These are phyloP conservation scores for Apodemia hepburni DNA, from an alignment of 2,888 invertebrate genomes.

Conservation along the genomic window DNA sequence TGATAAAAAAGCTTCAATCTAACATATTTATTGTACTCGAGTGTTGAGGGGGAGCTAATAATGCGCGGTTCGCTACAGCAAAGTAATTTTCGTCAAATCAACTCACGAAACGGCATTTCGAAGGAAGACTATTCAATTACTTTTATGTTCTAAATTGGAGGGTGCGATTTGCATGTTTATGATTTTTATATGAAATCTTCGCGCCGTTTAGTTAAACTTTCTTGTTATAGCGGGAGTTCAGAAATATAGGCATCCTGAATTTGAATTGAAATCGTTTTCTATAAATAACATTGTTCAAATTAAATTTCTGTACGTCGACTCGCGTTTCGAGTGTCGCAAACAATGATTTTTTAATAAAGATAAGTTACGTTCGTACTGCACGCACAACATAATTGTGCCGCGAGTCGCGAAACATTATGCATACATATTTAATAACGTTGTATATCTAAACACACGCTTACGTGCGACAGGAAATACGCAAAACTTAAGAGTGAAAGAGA, in stretches of 20 bases:
- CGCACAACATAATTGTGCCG: too few relatives aligned
- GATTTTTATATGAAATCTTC: conserved; percentile 34
- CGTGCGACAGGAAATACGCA: too few relatives aligned
- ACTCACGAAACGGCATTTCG: conserved; percentile 58
- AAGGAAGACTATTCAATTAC: conserved; percentile 63
- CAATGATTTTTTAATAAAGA: too few relatives aligned
- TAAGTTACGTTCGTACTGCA: too few relatives aligned
- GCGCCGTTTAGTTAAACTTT: conserved; percentile 54
- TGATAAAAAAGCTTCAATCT: conserved; percentile 6
- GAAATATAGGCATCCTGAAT: not conserved
- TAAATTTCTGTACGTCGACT: too few relatives aligned
- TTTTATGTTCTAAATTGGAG: conserved; percentile 62
- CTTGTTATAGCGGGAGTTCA: conserved; percentile 29
- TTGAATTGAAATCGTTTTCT: conserved; percentile 12
- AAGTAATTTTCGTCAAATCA: conserved; percentile 50
- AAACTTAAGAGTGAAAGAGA: too few relatives aligned
- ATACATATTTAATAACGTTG: too few relatives aligned
- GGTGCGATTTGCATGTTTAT: conserved; percentile 68
- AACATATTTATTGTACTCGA: conserved; percentile 5
- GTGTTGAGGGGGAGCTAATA: conserved; percentile 5
- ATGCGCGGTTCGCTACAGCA: conserved; percentile 2
- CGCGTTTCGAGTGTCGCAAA: too few relatives aligned
- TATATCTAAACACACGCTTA: too few relatives aligned
- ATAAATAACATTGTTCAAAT: not conserved
- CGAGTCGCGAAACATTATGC: too few relatives aligned